Conservation (phyloP, 1,140 invertebrate genomes). For the Eueides isabella region DNA sequence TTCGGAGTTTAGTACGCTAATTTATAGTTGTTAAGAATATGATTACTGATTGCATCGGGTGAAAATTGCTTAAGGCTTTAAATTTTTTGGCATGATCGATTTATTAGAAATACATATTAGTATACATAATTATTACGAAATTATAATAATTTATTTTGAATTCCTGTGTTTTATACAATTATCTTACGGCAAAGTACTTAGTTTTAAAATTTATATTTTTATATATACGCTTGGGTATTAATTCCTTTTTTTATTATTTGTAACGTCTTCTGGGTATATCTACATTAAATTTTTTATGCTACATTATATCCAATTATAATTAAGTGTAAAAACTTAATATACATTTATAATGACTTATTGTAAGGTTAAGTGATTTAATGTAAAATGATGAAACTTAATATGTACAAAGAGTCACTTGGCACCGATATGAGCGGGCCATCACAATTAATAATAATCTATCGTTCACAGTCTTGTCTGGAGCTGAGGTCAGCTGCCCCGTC, state of each 20-base stretch:
- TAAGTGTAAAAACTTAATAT: not conserved
- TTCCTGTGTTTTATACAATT: not conserved
- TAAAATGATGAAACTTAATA: constrained; percentile 27
- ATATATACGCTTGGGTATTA: not conserved
- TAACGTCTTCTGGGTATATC: not conserved
- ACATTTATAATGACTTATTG: not conserved
- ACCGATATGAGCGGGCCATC: constrained; percentile 24
- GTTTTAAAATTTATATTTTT: not conserved
- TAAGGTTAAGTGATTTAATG: not conserved
- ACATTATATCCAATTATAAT: not conserved
- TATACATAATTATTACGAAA: not conserved
- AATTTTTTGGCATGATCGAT: constrained; percentile 44
- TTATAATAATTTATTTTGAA: not conserved
- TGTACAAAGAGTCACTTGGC: constrained; percentile 10
- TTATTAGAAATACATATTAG: not conserved
- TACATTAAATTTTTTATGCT: not conserved
- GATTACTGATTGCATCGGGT: constrained; percentile 64
- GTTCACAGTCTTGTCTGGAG: constrained; percentile 40
- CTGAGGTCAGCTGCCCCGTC: constrained; percentile 53
- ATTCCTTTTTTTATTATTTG: constrained; percentile 8
- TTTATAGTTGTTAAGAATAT: constrained; percentile 61
- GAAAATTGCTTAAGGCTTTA: constrained; percentile 58
- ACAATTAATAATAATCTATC: constrained; percentile 43
- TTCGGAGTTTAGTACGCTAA: constrained; percentile 63
- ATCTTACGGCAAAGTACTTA: not conserved